Base-by-base conservation (phyloP, 2,888 invertebrate species). In the Drosophila pseudotakahashii region DNA sequence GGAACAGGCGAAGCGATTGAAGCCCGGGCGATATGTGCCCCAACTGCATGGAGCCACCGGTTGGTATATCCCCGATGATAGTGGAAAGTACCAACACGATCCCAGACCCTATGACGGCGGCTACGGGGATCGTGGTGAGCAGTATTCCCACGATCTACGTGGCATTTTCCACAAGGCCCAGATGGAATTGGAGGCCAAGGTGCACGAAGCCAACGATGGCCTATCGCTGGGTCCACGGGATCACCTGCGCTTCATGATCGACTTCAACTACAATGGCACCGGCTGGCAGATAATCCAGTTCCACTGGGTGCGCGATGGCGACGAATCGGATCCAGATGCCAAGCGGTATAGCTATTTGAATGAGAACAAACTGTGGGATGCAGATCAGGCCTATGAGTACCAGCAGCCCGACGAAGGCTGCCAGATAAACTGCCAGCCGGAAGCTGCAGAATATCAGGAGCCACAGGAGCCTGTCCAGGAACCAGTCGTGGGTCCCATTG, bases 21-120 rank as follows among this genome's bases (percentile, higher is more conserved):
- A 59, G 13, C 79, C 82, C 0, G 91, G 91, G 0, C 86, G 78
- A 30, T 91, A 91, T 61, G 62, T 79, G 7, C 91, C 89, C 0
- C 79, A 89, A 36, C 41, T 86, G 26, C 80, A 89, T 48, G 91
- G 91, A 0, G 86, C 73, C 16, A 93, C 69, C n/a, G 94, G 94
- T 1, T 93, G 93, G 85, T 94, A 94, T 75, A 73, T 92, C 19
- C 93, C 93, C 0, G 93, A 93, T 2, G 92, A 93, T 44, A 93
- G 93, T 71, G 94, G 94, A 10, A 92, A 90, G 78, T 94, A 94
- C 78, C 92, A 91, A 0, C 94, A 94, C 52, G 91, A 93, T 39
- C 92, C 92, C 42, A 80, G 89, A 45, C 93, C 93, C n/a, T 93
- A 93, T n/a, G 92, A 93, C 50, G 93, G 93, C 13, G 92, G 93